phyloP scores from a whole-genome alignment of 2,797 vertebrate genomes.

The Vultur gryphus region DNA sequence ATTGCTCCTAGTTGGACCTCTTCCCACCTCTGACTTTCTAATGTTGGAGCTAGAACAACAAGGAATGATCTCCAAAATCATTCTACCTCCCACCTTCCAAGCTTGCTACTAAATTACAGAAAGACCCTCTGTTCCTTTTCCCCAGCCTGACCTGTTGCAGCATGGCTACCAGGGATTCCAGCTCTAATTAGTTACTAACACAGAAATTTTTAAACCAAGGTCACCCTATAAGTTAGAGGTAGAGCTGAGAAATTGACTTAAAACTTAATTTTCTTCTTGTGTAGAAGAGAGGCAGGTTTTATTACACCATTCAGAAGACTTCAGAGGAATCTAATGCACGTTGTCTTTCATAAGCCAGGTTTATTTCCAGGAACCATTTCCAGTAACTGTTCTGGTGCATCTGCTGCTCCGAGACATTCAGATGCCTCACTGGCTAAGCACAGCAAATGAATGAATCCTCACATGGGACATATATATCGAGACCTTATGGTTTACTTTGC shows the following conservation, averaged over 20 bases:
- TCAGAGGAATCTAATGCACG: not conserved
- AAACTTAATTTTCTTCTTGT: not conserved
- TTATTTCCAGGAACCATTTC: not conserved
- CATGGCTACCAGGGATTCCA: not conserved
- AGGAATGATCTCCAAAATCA: not conserved
- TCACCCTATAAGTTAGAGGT: not conserved
- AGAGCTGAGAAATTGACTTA: not conserved
- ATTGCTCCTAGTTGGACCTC: not conserved
- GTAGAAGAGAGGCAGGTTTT: not conserved
- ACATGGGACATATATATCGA: not conserved
- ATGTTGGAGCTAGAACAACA: not conserved
- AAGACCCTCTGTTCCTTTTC: not conserved
- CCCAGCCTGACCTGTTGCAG: not conserved
- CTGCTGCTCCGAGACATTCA: not conserved
- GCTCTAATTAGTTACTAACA: not conserved
- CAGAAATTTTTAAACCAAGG: not conserved
- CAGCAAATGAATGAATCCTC: not conserved
- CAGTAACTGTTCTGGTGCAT: not conserved
- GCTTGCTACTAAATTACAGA: not conserved
- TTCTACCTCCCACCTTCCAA: not conserved
- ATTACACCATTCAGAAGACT: not conserved
- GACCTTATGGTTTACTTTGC: slow-evolving; percentile 3
- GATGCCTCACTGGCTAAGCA: not conserved
- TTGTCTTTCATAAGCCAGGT: not conserved
- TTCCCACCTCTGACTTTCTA: not conserved